These are phyloP conservation scores for Nomada goodeniana DNA, from an alignment of 2,888 invertebrate species.

Conservation along the genomic window DNA sequence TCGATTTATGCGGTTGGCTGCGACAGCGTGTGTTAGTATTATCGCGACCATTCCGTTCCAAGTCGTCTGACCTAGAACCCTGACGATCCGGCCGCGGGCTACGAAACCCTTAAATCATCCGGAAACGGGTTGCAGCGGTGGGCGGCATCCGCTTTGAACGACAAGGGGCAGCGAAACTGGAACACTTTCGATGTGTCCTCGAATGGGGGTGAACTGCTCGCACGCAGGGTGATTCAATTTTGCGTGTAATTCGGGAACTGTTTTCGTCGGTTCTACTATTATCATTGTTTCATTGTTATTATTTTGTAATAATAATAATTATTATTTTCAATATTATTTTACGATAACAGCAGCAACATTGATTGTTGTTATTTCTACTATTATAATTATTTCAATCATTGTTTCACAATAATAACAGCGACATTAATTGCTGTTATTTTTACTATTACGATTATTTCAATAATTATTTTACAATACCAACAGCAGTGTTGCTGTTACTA, in stretches of 20 bases:
- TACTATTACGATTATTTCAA: too few relatives aligned
- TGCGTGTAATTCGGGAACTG: neutral
- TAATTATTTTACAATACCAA: too few relatives aligned
- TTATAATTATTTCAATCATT: too few relatives aligned
- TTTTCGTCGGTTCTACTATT: too few relatives aligned
- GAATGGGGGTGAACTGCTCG: neutral
- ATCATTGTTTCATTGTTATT: too few relatives aligned
- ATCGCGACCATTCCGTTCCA: conserved; percentile 44
- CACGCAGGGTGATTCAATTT: neutral
- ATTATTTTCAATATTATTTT: too few relatives aligned
- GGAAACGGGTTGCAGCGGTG: conserved; percentile 23
- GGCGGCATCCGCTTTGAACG: conserved; percentile 19
- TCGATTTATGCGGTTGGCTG: conserved; percentile 41
- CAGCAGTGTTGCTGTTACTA: too few relatives aligned
- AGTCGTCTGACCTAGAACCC: conserved; percentile 61
- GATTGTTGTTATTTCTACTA: too few relatives aligned
- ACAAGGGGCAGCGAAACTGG: conserved; percentile 20
- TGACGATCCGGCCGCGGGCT: conserved; percentile 47
- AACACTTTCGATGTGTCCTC: conserved; percentile 1
- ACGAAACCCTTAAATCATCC: conserved; percentile 52
- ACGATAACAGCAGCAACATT: too few relatives aligned
- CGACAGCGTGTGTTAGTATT: conserved; percentile 14
- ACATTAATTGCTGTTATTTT: too few relatives aligned
- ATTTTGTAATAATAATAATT: too few relatives aligned
- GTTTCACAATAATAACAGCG: too few relatives aligned